These are phyloP conservation scores for Hypomesus transpacificus DNA, from an alignment of 2,113 vertebrate species.

Conservation along the genomic window DNA sequence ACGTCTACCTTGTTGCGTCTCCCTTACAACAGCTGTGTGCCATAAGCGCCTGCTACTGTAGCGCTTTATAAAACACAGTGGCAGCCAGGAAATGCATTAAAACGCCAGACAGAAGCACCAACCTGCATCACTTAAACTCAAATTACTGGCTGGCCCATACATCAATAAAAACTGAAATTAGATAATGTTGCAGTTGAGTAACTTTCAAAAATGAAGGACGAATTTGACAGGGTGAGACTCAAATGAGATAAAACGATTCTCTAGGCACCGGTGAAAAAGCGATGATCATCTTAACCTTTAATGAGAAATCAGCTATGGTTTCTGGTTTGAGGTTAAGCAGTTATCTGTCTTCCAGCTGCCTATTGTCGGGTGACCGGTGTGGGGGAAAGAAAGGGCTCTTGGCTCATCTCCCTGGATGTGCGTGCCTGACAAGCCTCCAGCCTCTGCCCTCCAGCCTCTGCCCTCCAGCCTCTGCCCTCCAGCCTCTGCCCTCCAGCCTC, in stretches of 20 bases:
- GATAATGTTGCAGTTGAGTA: background rate
- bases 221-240: background rate
- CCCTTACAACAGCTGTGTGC: constrained; percentile 25
- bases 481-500: too few species aligned
- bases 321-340: constrained; percentile 24
- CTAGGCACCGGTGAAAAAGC: background rate
- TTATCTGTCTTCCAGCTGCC: constrained; percentile 37
- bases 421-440: constrained; percentile 22
- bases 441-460: constrained; percentile 16
- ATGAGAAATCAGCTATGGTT: background rate
- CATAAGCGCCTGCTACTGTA: background rate
- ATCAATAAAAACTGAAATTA: background rate
- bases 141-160: background rate
- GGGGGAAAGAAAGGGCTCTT: constrained; percentile 23
- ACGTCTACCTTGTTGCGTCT: constrained; percentile 24
- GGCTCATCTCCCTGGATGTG: constrained; percentile 36
- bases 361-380: constrained; percentile 16
- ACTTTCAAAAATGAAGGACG: background rate
- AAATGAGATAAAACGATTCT: too few species aligned
- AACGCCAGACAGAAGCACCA: background rate
- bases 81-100: background rate
- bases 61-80: background rate
- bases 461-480: too few species aligned
- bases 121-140: background rate
- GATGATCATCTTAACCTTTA: background rate